phyloP scores from a whole-genome alignment of 2,888 invertebrate species.

The Limnephilus lunatus region DNA sequence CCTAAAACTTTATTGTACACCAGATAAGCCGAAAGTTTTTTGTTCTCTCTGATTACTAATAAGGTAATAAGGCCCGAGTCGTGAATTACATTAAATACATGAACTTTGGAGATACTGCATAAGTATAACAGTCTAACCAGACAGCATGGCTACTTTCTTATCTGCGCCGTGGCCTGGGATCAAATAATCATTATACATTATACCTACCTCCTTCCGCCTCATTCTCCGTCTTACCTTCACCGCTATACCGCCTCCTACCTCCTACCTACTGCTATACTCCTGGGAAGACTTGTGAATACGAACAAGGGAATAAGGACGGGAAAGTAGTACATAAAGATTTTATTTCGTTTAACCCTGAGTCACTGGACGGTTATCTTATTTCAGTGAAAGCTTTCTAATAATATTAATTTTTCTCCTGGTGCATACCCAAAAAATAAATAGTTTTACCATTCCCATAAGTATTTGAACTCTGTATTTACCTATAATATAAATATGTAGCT shows the following conservation, averaged over 20 bases:
- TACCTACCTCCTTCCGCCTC: conserved; percentile 23
- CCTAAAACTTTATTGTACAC: conserved; percentile 26
- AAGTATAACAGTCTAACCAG: conserved; percentile 19
- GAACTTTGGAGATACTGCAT: conserved; percentile 26
- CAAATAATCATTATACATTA: conserved; percentile 29
- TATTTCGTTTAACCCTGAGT: background rate
- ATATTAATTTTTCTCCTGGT: too few species aligned
- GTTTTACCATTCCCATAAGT: too few species aligned
- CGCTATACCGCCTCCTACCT: background rate
- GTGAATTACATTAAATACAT: conserved; percentile 43
- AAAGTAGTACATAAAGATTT: background rate
- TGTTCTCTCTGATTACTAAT: conserved; percentile 38
- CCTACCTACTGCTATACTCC: background rate
- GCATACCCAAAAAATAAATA: too few species aligned
- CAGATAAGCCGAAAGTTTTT: conserved; percentile 36
- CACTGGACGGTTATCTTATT: background rate
- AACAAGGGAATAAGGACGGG: background rate
- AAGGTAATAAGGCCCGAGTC: conserved; percentile 38
- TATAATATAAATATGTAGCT: too few species aligned
- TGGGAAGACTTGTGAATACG: background rate
- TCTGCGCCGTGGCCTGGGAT: conserved; percentile 15
- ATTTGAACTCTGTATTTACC: too few species aligned
- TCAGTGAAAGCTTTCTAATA: too few species aligned
- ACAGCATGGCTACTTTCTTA: conserved; percentile 46
- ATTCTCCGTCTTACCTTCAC: background rate